Conservation (phyloP, 64 coral and sea anemone species). For the Montipora sp. region DNA sequence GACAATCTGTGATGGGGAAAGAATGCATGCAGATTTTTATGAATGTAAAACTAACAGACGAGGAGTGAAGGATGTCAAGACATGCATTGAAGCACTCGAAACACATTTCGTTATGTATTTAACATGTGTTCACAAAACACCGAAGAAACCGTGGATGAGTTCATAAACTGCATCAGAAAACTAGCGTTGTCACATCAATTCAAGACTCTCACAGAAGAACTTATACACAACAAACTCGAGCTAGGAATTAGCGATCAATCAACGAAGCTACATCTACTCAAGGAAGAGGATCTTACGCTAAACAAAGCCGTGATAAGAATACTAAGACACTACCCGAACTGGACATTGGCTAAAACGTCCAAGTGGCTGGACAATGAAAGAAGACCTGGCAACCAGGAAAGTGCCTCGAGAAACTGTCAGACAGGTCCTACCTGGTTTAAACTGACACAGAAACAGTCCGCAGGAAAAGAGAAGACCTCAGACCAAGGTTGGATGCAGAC, state of each 20-base stretch:
- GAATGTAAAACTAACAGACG: constrained; percentile 21
- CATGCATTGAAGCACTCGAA: too few relatives aligned
- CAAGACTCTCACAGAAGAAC: too few relatives aligned
- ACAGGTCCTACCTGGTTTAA: constrained; percentile 40
- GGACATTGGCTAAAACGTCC: constrained; percentile 20
- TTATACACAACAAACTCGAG: background rate
- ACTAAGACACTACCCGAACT: background rate
- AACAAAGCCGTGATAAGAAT: background rate
- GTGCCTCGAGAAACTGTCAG: background rate
- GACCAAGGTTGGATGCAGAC: background rate
- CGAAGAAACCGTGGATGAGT: too few relatives aligned
- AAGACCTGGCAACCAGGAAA: constrained; percentile 21
- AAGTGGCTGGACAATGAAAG: background rate
- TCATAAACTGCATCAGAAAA: too few relatives aligned
- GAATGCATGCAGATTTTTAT: constrained; percentile 14
- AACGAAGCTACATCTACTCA: too few relatives aligned
- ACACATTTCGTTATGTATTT: too few relatives aligned
- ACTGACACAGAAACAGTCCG: background rate
- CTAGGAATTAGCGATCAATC: too few relatives aligned
- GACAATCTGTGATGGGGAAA: constrained; percentile 2
- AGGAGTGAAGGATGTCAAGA: background rate
- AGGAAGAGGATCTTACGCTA: background rate
- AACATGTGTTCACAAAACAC: too few relatives aligned
- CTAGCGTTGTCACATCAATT: too few relatives aligned
- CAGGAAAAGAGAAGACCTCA: constrained; percentile 10